A percentile compares a stretch with the other conserved stretches of the same genome.
Evolutionary conservation across 2,113 vertebrate genomes (phyloP).

Genomic region (Neogale vison): DNA sequence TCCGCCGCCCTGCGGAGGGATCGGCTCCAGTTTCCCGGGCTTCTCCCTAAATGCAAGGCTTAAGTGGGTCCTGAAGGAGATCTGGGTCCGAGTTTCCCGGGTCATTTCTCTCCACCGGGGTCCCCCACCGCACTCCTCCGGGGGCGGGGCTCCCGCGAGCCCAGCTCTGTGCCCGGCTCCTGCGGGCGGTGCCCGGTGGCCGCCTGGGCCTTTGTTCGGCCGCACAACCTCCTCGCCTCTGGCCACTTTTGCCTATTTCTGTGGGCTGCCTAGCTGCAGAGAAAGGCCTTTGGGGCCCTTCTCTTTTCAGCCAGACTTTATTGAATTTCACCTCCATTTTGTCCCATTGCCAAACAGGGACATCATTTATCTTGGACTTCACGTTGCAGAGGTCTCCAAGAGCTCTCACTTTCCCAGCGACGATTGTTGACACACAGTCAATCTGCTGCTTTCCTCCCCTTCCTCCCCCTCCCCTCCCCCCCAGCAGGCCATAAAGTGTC

Average conservation of each 20-base stretch:
- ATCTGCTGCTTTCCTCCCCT: conserved; percentile 87
- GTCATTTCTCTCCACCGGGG: neutral
- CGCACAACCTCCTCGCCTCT: conserved; percentile 62
- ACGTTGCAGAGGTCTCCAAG: conserved; percentile 87
- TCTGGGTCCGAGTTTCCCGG: neutral
- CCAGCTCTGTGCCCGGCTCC: neutral
- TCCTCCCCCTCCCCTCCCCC: conserved; percentile 55
- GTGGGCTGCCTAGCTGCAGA: conserved; percentile 89
- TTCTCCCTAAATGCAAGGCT: neutral
- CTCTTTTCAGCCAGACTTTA: conserved; percentile 88
- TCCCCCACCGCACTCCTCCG: neutral
- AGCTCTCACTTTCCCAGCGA: conserved; percentile 93
- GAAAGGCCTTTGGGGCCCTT: conserved; percentile 87
- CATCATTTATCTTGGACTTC: conserved; percentile 88
- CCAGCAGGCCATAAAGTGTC: conserved; percentile 93
- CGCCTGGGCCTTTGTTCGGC: conserved; percentile 87
- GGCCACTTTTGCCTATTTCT: conserved; percentile 89
- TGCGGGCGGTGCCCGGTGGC: conserved; percentile 78
- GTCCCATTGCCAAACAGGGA: conserved; percentile 85
- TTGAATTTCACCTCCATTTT: conserved; percentile 93
- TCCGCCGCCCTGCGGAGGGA: accelerated
- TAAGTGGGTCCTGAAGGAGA: too few species aligned
- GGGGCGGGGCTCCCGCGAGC: neutral
- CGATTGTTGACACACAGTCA: conserved; percentile 98
- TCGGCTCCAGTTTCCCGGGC: neutral